Evolutionary conservation across 2,888 invertebrate genomes (phyloP).

Genomic region (Sericinus montela): DNA sequence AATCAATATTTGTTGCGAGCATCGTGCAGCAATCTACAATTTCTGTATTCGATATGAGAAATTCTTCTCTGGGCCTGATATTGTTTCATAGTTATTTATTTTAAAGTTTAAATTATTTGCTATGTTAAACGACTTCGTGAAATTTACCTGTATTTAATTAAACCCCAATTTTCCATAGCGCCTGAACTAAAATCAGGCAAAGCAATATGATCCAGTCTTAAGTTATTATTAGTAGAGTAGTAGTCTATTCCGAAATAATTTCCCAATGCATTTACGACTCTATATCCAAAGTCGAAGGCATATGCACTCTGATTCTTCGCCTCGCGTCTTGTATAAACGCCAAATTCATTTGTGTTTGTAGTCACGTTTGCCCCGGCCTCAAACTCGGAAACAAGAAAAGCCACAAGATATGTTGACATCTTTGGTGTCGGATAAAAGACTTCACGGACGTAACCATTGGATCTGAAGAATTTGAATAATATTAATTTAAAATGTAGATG

Average conservation of each 20-base stretch:
- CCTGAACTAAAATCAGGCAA: conserved; percentile 90
- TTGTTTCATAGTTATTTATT: too few relatives aligned
- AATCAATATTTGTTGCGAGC: too few relatives aligned
- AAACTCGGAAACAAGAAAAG: conserved; percentile 89
- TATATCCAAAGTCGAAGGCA: conserved; percentile 80
- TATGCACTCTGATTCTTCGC: conserved; percentile 83
- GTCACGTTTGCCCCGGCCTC: conserved; percentile 44
- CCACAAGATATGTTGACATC: conserved; percentile 92
- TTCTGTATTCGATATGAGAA: too few relatives aligned
- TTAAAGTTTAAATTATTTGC: too few relatives aligned
- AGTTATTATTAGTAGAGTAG: conserved; percentile 71
- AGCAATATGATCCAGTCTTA: conserved; percentile 91
- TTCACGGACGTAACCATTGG: conserved; percentile 80
- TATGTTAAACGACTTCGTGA: too few relatives aligned
- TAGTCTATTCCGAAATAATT: conserved; percentile 80
- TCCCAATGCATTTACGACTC: conserved; percentile 70
- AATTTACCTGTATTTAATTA: conserved; percentile 90
- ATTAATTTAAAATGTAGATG: too few relatives aligned
- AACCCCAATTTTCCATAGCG: conserved; percentile 96
- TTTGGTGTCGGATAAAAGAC: conserved; percentile 80
- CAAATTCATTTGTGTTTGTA: conserved; percentile 56
- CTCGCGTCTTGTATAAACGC: conserved; percentile 84
- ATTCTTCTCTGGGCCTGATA: too few relatives aligned
- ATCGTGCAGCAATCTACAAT: too few relatives aligned
- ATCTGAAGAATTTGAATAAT: conserved; percentile 41